Evolutionary conservation across 1,140 invertebrate genomes (phyloP).

Genomic region (Bombus soroeensis): DNA sequence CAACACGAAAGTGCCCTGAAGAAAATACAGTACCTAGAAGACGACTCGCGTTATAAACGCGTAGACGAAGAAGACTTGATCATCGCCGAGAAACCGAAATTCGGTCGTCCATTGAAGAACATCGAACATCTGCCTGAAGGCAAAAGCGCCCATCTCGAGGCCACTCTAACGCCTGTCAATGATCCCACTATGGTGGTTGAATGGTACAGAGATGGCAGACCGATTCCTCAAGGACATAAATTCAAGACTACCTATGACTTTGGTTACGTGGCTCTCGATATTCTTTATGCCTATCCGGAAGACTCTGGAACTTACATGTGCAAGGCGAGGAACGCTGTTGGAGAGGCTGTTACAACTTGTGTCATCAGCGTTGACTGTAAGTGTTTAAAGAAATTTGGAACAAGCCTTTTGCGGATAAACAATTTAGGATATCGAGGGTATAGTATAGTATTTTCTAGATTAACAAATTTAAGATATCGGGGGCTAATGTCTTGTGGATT

Average conservation of each 20-base stretch:
- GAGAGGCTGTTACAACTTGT: slow-evolving; percentile 96
- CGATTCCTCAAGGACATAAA: slow-evolving; percentile 93
- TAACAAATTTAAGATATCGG: background rate
- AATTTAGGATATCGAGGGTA: background rate
- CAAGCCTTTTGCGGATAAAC: fast-evolving
- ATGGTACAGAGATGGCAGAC: slow-evolving; percentile 96
- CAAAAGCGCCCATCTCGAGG: slow-evolving; percentile 96
- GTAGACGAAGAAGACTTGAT: slow-evolving; percentile 88
- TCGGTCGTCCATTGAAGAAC: slow-evolving; percentile 94
- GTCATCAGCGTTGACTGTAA: slow-evolving; percentile 92
- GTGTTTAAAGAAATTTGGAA: slow-evolving; percentile 40
- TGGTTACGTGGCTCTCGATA: slow-evolving; percentile 97
- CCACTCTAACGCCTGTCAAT: slow-evolving; percentile 96
- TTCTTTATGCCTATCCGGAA: slow-evolving; percentile 97
- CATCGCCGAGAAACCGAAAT: slow-evolving; percentile 92
- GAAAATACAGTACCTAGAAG: slow-evolving; percentile 96
- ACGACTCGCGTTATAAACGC: slow-evolving; percentile 90
- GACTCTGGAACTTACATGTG: slow-evolving; percentile 98
- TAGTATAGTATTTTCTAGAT: background rate
- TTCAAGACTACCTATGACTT: slow-evolving; percentile 98
- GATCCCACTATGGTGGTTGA: slow-evolving; percentile 98
- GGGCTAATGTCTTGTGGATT: background rate
- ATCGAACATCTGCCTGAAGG: slow-evolving; percentile 92
- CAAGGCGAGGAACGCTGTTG: slow-evolving; percentile 94
- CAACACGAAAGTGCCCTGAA: slow-evolving; percentile 97